Conservation (phyloP, 2,888 invertebrate genomes). For the Eubasilissa splendida region DNA sequence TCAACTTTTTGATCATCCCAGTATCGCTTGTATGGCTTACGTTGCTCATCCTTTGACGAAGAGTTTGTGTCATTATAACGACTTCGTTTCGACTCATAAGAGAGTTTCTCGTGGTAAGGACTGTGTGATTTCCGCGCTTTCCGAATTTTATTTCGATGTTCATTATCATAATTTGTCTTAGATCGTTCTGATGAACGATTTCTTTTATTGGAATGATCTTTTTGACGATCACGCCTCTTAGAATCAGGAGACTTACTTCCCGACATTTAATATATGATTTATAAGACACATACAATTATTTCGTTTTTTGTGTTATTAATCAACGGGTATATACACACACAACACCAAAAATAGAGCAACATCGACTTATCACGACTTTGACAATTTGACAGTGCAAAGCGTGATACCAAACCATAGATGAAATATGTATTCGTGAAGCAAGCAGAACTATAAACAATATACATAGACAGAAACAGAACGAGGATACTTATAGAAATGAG, state of each 20-base stretch:
- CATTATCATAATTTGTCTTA: background rate
- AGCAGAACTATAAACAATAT: too few species aligned
- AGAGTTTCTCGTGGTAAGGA: background rate
- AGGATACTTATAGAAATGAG: too few species aligned
- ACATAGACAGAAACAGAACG: too few species aligned
- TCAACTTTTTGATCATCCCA: constrained; percentile 48
- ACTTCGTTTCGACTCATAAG: constrained; percentile 4
- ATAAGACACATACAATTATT: constrained; percentile 35
- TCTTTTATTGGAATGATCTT: constrained; percentile 27
- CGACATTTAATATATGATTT: constrained; percentile 36
- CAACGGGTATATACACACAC: background rate
- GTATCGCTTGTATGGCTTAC: constrained; percentile 49
- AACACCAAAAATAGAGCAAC: background rate
- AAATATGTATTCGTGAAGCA: too few species aligned
- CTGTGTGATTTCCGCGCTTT: constrained; percentile 1
- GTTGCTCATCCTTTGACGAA: constrained; percentile 37
- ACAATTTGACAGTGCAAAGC: background rate
- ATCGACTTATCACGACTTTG: background rate
- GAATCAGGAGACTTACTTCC: constrained; percentile 45
- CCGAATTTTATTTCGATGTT: background rate
- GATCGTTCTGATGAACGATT: constrained; percentile 23
- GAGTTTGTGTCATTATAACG: constrained; percentile 29
- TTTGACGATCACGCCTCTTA: constrained; percentile 18
- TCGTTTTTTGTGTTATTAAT: background rate
- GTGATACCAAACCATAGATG: too few species aligned